A percentile compares a stretch with the other conserved stretches of the same genome.
Conservation (phyloP, 2,888 invertebrate genomes). For the Podabrus alpinus region DNA sequence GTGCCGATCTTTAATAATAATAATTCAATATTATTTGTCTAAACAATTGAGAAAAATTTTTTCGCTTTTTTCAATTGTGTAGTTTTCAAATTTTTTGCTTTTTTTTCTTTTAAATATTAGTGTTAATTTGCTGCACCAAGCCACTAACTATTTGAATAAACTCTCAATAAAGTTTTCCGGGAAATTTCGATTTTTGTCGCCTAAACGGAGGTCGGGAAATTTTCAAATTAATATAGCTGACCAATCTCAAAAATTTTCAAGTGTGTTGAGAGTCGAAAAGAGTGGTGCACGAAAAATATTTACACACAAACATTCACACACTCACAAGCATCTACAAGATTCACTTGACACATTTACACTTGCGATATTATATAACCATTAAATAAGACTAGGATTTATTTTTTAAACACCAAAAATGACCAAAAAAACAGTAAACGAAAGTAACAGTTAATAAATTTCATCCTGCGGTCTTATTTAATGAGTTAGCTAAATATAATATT, state of each 20-base stretch:
- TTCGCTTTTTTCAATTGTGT: not conserved
- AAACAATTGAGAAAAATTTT: slow-evolving; percentile 9
- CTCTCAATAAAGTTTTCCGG: not conserved
- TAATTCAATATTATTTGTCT: slow-evolving; percentile 17
- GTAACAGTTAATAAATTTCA: slow-evolving; percentile 2
- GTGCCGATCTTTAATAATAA: slow-evolving; percentile 19
- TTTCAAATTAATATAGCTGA: not conserved
- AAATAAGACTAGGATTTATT: slow-evolving; percentile 19
- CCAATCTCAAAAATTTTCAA: not conserved
- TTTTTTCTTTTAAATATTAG: slow-evolving; percentile 8
- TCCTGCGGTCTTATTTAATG: slow-evolving; percentile 22
- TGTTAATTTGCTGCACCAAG: slow-evolving; percentile 24
- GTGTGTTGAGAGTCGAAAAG: not conserved
- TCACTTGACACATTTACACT: slow-evolving; percentile 6
- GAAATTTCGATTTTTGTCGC: not conserved
- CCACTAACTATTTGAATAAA: slow-evolving; percentile 12
- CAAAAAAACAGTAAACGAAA: not conserved
- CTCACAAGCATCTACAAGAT: slow-evolving; percentile 5
- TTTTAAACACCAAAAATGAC: not conserved
- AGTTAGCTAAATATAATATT: slow-evolving; percentile 2
- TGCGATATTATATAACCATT: slow-evolving; percentile 13
- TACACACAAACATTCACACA: slow-evolving; percentile 5
- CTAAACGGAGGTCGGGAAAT: not conserved
- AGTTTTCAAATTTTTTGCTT: slow-evolving; percentile 5
- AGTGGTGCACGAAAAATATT: not conserved